Base-by-base conservation (phyloP, 1,140 invertebrate genomes). In the Ctenoplectra terminalis region DNA sequence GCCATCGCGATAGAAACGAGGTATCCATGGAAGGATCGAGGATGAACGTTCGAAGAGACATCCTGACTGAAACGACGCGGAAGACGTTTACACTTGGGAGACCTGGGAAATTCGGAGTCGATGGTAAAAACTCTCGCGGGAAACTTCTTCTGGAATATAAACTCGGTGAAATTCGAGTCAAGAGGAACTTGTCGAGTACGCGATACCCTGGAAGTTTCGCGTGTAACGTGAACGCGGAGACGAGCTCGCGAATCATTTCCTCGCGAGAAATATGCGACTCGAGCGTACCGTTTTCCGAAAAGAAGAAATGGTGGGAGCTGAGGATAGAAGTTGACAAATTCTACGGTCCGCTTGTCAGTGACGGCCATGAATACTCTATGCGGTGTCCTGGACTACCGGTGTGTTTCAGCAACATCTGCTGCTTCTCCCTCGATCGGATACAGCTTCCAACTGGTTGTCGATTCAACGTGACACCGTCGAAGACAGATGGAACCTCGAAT, bases 341-440 rank as follows among this genome's bases (percentile, higher is more conserved):
- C 72, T 56, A 58, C 23, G 20, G 40, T 20, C n/a, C 26, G 29
- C 15, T 40, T 17, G 31, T 7, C 50, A 9, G 1, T 15, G 63
- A 48, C 17, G 29, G 15, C 66, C 52, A 58, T 78, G 40, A 78
- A 78, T 70, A 64, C 37, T 48, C 20, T 26, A 29, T 17, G 66
- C 60, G 64, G 5, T 20, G 46, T 66, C 34, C 34, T 11, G 7
- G 15, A 20, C 73, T 20, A 26, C 8, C 23, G 23, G 34, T 6
- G 69, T 29, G 52, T 72, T 40, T 60, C 40, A 34, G 29, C 56
- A 46, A 31, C 71, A 74, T 40, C 72, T 74, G 58, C 72, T 13
- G 43, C 20, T 29, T 40, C 23, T 17, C 11, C 29, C 52, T 23
- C 26, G 54, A 26, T 37, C 56, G 54, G 34, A 26, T 6, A 56